A percentile compares a stretch with the other conserved stretches of the same genome.
Evolutionary conservation across 2,797 vertebrate genomes (phyloP).

Genomic region (Mus spretus): DNA sequence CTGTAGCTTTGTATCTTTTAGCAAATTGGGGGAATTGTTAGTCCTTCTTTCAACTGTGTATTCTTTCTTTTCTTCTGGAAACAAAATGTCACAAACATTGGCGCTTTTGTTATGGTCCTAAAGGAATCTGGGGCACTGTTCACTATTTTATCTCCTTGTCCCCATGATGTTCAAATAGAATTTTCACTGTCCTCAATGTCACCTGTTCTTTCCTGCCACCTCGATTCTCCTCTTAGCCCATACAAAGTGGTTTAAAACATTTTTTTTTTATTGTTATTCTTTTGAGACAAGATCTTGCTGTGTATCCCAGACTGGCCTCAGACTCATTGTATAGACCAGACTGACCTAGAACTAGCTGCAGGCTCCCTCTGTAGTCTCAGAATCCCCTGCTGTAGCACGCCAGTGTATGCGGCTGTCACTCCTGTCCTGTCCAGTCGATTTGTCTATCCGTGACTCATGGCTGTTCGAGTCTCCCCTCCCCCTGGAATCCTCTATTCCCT

Average conservation of each 20-base stretch:
- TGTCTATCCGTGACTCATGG: too few relatives aligned
- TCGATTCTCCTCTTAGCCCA: neutral
- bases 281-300: neutral
- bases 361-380: too few relatives aligned
- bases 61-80: neutral
- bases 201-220: neutral
- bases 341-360: neutral
- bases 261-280: neutral
- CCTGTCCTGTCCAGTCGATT: too few relatives aligned
- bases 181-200: neutral
- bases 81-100: neutral
- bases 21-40: neutral
- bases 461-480: too few relatives aligned
- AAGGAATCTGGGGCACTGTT: neutral
- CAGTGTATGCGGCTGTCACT: neutral
- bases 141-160: neutral
- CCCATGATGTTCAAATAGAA: neutral
- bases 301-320: neutral
- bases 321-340: neutral
- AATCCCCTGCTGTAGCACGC: too few relatives aligned
- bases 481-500: too few relatives aligned
- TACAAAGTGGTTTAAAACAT: neutral
- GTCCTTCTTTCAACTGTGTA: neutral
- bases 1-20: conserved; percentile 26
- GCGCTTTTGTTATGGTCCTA: neutral